Base-by-base conservation (phyloP, 2,888 invertebrate genomes). In the Himalopsyche kuldschensis region DNA sequence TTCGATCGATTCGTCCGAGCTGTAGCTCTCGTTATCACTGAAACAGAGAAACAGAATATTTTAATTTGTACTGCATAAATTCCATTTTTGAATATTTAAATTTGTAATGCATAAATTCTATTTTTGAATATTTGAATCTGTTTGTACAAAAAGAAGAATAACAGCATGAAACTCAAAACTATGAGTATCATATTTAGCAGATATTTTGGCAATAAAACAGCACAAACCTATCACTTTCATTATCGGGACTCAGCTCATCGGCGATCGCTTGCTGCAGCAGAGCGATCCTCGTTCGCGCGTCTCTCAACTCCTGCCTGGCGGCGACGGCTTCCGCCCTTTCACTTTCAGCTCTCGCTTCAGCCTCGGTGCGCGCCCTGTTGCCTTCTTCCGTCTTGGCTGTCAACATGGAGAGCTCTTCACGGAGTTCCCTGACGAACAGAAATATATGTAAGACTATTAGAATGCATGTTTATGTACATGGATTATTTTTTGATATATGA, bases 191-290 rank as follows among this genome's bases (percentile, higher is more conserved):
- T 63, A 32, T 77, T 77, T 30, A 35, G 20, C 4, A 27, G 27
- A 75, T 24, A 30, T 6, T n/a, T n/a, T 15, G 5, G 30, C n/a
- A 24, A 80, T 31, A 85, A 85, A 87, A 24, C 15, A 31, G 6
- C 69, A 41, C 88, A 41, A 46, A 94, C 94, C 94, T 94, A 87
- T 95, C 95, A 11, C 94, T 94, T 88, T 94, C 94, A 55, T 93
- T 94, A 1, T 94, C 94, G 86, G 94, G 95, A 87, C 94, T 95
- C 82, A 96, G 92, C 88, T 96, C 97, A 0, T 96, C 97, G 87
- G 97, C 97, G 89, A 98, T 96, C 85, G 98, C 98, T 88, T 96
- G 95, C 89, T 98, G 98, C 86, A 99, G 91, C 88, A 98, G 98
- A 77, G 97, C 95, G 87, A 98, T 98, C 85, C 98, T 93, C 86